Evolutionary conservation across 2,113 vertebrate species (phyloP), one percentile per base, ranked within the genome.

Genomic region (Brachyistius frenatus): DNA sequence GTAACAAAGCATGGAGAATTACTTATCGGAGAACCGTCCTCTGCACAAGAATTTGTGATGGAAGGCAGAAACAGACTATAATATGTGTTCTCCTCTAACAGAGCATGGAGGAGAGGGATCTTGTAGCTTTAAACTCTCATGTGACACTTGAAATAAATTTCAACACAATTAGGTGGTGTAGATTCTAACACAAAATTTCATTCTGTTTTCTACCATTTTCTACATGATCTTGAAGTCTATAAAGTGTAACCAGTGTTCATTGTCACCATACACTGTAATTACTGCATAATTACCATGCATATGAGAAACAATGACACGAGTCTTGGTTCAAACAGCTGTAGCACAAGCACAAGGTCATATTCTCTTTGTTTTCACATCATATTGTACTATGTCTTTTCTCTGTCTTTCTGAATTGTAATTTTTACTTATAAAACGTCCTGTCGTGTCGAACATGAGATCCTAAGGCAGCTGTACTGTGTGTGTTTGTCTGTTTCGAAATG

Each of bases 21-120:
- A 88, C 85, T 94, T 93, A 93, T 90, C 64, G 92, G 93, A 85
- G 76, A 94, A 91, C 73, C 76, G 80, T 89, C 93, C 90, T 90
- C 83, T 87, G 86, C 67, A 41, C 77, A 88, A 91, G 93, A 55
- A 58, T 50, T 73, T 90, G 91, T 81, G 89, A 81, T 65, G 52
- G 66, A 76, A 36, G 80, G n/a, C 68, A 61, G 71, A 65, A 31
- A 80, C 74, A 60, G 52, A 63, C 2, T 35, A 31, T 30, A 35
- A 8, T 4, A 1, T 49, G 36, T 52, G n/a, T 50, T 41, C 14
- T 53, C 32, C 23, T 39, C 36, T 35, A 77, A 52, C 62, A 0
- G 11, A 50, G 50, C 67, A 23, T 56, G 50, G 41, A 58, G 3
- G 37, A 54, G 31, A 49, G 31, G 46, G 39, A 61, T 58, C 52